Evolutionary conservation across 2,888 invertebrate genomes (phyloP), one percentile per base, ranked within the genome.

Genomic region (Noctua fimbriata): DNA sequence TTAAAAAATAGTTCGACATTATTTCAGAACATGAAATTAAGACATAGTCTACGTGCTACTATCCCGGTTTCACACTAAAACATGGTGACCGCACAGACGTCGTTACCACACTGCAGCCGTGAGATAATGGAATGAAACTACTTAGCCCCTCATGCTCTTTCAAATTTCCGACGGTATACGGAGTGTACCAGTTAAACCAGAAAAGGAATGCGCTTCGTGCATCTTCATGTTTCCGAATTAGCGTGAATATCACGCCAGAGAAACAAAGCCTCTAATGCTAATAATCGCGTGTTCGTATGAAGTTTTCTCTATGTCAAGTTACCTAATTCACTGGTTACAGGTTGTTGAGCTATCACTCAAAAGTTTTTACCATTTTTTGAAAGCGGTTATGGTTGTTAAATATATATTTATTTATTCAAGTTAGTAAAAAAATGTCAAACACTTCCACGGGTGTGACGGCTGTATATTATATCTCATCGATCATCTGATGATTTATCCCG

Each of bases 111-210:
- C 84, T 88, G 90, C 87, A 85, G 75, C 87, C 86, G 87, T 85
- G 88, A 87, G 88, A 90, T 91, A 90, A 90, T 89, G 88, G 83
- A 88, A 89, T 86, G 81, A 75, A 88, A 88, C 90, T 90, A 88
- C 90, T 90, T 89, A 87, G 78, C 84, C 82, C 78, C 82, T 83
- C 86, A 63, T 88, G 87, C 88, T 90, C 83, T 88, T 89, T 90
- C 85, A 84, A 90, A 88, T 87, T 79, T 87, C 87, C 88, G 88
- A 65, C 79, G 24, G 36, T 83, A 63, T 81, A 70, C 65, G 55
- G 47, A 76, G 69, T 79, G 66, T 44, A 18, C 41, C 16, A 67
- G n/a, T 44, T 44, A 67, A 44, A 44, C 44, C 44, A 18, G 67
- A 67, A n/a, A 44, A 44, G 10, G 18, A 44, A 44, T 44, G 18